Percentiles rank a stretch among this genome's conserved stretches.
These are phyloP conservation scores for Steinernema feltiae DNA, from an alignment of 1,140 invertebrate species.

Conservation along the genomic window DNA sequence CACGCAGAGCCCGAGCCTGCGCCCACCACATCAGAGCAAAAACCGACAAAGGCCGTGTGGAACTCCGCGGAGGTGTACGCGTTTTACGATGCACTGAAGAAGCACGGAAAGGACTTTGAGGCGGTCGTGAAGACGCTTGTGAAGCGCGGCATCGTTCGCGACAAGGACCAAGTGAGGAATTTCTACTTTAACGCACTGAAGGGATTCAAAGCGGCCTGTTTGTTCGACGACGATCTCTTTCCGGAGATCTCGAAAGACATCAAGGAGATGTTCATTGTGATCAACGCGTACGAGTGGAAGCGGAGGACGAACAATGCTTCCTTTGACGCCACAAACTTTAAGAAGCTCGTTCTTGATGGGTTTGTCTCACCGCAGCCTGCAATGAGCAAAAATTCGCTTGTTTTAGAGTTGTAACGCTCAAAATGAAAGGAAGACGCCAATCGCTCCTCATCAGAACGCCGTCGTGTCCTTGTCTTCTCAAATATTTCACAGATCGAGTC, in stretches of 20 bases:
- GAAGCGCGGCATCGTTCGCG: constrained; percentile 42
- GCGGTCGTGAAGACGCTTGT: constrained; percentile 36
- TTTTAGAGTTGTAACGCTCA: constrained; percentile 28
- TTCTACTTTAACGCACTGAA: constrained; percentile 48
- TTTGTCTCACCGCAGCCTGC: too few relatives aligned
- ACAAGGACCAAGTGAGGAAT: constrained; percentile 47
- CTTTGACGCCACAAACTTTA: constrained; percentile 27
- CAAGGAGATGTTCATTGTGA: constrained; percentile 44
- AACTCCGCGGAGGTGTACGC: constrained; percentile 17
- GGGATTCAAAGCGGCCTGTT: constrained; percentile 30
- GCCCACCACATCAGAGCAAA: background rate
- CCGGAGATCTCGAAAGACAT: constrained; percentile 43
- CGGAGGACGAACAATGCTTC: constrained; percentile 29
- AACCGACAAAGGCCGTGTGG: constrained; percentile 15
- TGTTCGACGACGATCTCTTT: constrained; percentile 36
- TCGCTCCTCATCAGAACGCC: constrained; percentile 41
- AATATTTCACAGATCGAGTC: constrained; percentile 38
- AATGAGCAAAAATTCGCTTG: too few relatives aligned
- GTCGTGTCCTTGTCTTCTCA: constrained; percentile 39
- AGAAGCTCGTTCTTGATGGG: constrained; percentile 34
- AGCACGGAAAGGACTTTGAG: constrained; percentile 54
- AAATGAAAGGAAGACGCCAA: constrained; percentile 27
- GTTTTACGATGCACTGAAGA: constrained; percentile 39
- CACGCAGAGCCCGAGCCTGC: background rate
- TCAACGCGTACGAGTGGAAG: constrained; percentile 50